Base-by-base conservation (phyloP, 2,888 invertebrate species). In the Eretmocerus hayati region DNA sequence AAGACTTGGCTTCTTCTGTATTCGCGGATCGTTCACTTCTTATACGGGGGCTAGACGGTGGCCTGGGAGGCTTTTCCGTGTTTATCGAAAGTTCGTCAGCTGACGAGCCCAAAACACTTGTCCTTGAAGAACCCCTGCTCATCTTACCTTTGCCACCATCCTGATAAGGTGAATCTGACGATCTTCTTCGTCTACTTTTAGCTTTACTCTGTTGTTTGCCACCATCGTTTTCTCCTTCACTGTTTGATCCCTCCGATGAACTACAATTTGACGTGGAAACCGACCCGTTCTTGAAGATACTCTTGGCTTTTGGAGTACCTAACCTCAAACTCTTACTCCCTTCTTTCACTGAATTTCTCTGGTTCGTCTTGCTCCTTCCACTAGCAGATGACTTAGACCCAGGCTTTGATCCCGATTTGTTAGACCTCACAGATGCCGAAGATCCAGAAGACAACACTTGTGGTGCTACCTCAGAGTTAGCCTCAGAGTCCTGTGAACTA, bases 1-100 rank as follows among this genome's bases (percentile, higher is more conserved):
- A 84, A 21, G 83, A 82, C 67, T 85, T 85, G 0, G 84, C 83
- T 59, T 84, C 82, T 63, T 82, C 83, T 2, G 70, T 69, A 60
- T 79, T 80, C 5, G 53, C 60, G 44, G 58, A 59, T 53, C 63
- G 67, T 15, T 56, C 56, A 5, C 57, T 52, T 46, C 65, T 71
- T 2, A 63, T 60, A 55, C 72, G 74, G 13, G 75, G 72, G 58
- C 69, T 71, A 4, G 74, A 69, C 2, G 79, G 77, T 18, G 80
- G 77, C 59, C 76, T 75, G 3, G 76, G 69, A 26, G 79, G 75
- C 58, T 72, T 71, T 48, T 78, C 78, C 20, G 73, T 73, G n/a
- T 77, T 72, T 55, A 77, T 59, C 1, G 77, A 78, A 38, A 75
- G 64, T 59, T 81, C 81, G 63, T 80, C 81, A 31, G 78, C 77